Evolutionary conservation across 2,888 invertebrate species (phyloP), one percentile per base, ranked within the genome.

Genomic region (Coremacera marginata): DNA sequence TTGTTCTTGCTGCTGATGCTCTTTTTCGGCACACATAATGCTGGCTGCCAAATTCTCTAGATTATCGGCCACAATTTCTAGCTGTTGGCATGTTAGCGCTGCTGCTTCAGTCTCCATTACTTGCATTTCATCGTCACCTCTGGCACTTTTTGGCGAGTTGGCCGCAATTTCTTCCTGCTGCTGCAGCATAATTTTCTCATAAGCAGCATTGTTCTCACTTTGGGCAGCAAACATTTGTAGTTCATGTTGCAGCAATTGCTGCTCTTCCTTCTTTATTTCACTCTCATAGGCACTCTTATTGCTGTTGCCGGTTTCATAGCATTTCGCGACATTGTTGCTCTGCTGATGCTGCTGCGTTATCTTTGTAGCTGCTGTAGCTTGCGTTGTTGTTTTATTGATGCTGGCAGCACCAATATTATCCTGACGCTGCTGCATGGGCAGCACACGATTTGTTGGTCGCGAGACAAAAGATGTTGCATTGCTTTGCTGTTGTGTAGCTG

Each of bases 381-480:
- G 5, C 3, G 65, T 37, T 31, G 72, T 25, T 14, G 49, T 5
- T 80, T 76, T n/a, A 27, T 3, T 25, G 22, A 16, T 5, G 27
- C 27, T n/a, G 5, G 67, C 27, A 37, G 55, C 67, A 16, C 60
- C 71, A 55, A 51, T 76, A 57, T 74, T 76, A 57, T 92, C 92
- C 82, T 92, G 91, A 74, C 92, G 92, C 80, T 94, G 93, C 83
- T 94, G 95, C 91, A 95, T 93, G 11, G 95, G 95, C 71, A 95
- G 85, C 1, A 95, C 95, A 80, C 95, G 91, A 85, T 94, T 95
- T 91, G 95, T 95, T 60, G 95, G 95, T 77, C 95, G 90, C 88
- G 90, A 90, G 11, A 90, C 86, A 2, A 89, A 87, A 22, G 82
- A 78, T 8, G 77, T 67, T 25, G 68, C 63, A 51, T 51, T 37